phyloP scores from a whole-genome alignment of 2,888 invertebrate species.

The Campoplex capitator region DNA sequence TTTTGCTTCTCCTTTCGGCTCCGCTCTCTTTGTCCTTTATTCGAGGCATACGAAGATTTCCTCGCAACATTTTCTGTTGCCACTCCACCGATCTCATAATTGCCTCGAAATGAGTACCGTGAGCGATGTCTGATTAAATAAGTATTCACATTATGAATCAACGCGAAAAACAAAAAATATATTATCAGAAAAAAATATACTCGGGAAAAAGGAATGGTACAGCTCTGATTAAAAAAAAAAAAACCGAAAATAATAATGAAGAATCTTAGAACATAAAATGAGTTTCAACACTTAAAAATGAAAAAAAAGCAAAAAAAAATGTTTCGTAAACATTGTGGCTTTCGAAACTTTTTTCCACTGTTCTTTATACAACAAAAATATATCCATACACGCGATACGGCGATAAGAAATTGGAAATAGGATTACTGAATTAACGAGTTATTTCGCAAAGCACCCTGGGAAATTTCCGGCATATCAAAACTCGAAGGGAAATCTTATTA shows the following conservation, averaged over 20 bases:
- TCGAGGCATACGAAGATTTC: constrained; percentile 81
- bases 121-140: constrained; percentile 87
- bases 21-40: constrained; percentile 82
- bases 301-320: too few species aligned
- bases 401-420: background rate
- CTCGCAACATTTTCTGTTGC: constrained; percentile 89
- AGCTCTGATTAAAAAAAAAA: background rate
- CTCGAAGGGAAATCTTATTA: too few species aligned
- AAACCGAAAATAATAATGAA: background rate
- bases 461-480: too few species aligned
- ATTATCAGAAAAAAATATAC: background rate
- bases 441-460: background rate
- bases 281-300: background rate
- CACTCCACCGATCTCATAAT: constrained; percentile 92
- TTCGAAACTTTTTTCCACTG: background rate
- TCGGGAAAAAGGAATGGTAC: background rate
- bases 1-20: constrained; percentile 81
- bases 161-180: background rate
- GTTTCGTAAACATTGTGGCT: background rate
- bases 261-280: background rate
- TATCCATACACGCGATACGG: background rate
- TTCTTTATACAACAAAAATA: background rate
- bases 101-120: constrained; percentile 89
- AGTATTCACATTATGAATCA: background rate
- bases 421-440: background rate